Base-by-base conservation (phyloP, 2,888 invertebrate genomes). In the Callimorpha dominula region DNA sequence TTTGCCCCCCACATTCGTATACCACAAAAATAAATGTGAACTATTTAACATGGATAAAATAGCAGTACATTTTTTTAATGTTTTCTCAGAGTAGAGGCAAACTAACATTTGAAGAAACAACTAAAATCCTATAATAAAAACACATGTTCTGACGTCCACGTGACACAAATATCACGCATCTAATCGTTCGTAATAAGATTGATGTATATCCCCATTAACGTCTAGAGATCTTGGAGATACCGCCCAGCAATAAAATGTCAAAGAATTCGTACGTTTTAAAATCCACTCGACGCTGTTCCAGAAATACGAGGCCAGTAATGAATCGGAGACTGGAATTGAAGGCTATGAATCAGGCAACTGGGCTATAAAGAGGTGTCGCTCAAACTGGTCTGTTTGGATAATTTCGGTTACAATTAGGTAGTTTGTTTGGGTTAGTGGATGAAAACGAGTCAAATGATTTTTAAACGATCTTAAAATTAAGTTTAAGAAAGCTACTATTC, bases 201-300 rank as follows among this genome's bases (percentile, higher is more conserved):
- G 77, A 83, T 84, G 72, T 69, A 80, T 75, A 74, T 54, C 68
- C 70, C 76, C 65, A 82, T 83, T 78, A 84, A 82, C n/a, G 80
- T 83, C 82, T 50, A 67, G 49, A 73, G 78, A n/a, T 71, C 80
- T 63, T 31, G 66, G 66, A 70, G 73, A 82, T 78, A 70, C 49
- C 74, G 64, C 62, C 20, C 20, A 70, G 82, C 85, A 71, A 80
- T 83, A 84, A 84, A 84, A 76, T 76, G 77, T 77, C 77, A 74
- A 78, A 80, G 82, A 75, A 74, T 78, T 80, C 69, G 75, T 75
- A 77, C 76, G 80, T 80, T 78, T 82, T 84, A 78, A 83, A 84
- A 80, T 74, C 80, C 75, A 77, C 75, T 83, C 70, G 74, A 78
- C 74, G 72, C 73, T 75, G 77, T 68, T 20, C 68, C 68, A 77